These are phyloP conservation scores for Diadophis punctatus DNA, from an alignment of 2,113 vertebrate genomes.

Conservation along the genomic window DNA sequence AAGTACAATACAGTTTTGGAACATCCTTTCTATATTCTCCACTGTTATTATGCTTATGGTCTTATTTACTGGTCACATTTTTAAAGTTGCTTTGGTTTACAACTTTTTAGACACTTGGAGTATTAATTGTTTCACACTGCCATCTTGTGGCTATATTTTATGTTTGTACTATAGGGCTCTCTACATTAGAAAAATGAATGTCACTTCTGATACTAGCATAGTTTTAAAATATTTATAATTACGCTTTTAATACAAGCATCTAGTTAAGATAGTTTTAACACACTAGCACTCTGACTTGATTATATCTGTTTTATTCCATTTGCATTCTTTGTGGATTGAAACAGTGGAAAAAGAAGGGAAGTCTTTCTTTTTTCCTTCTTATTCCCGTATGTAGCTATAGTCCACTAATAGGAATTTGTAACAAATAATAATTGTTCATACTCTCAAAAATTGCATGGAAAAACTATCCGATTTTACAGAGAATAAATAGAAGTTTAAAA, in stretches of 20 bases:
- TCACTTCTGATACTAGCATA: background rate
- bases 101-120: background rate
- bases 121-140: conserved; percentile 13
- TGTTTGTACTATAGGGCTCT: background rate
- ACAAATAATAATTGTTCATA: background rate
- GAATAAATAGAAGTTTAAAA: background rate
- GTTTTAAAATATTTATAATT: background rate
- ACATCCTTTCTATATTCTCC: background rate
- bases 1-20: background rate
- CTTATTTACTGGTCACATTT: background rate
- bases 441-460: background rate
- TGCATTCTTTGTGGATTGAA: background rate
- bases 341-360: background rate
- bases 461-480: background rate
- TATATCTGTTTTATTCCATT: background rate
- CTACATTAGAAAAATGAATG: background rate
- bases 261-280: background rate
- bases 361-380: background rate
- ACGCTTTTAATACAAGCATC: background rate
- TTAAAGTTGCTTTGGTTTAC: background rate
- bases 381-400: background rate
- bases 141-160: conserved; percentile 14
- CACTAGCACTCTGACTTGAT: background rate
- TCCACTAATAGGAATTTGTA: background rate
- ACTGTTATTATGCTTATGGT: background rate